Evolutionary conservation across 2,797 vertebrate genomes (phyloP).

Genomic region (Pteronotus mesoamericanus): DNA sequence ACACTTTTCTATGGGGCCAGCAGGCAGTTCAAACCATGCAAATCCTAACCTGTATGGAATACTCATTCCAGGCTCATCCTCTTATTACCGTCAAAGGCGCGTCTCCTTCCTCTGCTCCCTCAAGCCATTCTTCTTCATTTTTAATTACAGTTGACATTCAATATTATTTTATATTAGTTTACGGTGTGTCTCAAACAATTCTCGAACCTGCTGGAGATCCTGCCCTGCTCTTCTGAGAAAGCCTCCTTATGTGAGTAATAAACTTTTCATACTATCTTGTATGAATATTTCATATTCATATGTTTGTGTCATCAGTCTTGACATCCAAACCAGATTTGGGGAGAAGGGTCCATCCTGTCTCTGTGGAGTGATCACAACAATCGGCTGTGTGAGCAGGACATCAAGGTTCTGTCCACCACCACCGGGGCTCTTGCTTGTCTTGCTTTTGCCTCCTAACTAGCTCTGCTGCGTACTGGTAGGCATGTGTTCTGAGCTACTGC

Average conservation of each 20-base stretch:
- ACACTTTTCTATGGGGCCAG: not conserved
- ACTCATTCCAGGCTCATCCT: not conserved
- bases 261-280: not conserved
- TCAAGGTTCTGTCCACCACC: not conserved
- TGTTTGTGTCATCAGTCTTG: not conserved
- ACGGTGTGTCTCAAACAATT: too few relatives aligned
- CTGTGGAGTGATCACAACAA: not conserved
- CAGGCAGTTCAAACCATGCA: not conserved
- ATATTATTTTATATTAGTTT: too few relatives aligned
- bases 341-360: not conserved
- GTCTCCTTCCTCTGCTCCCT: not conserved
- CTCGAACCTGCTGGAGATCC: too few relatives aligned
- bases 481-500: not conserved
- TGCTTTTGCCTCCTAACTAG: not conserved
- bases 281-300: too few relatives aligned
- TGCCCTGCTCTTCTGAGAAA: not conserved
- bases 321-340: not conserved
- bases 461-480: not conserved
- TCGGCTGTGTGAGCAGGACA: not conserved
- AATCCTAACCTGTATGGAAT: not conserved
- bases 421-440: not conserved
- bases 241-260: not conserved
- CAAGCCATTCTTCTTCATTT: not conserved
- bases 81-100: not conserved
- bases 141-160: too few relatives aligned